Evolutionary conservation across 2,888 invertebrate genomes (phyloP).

Genomic region (Eupeodes luniger): DNA sequence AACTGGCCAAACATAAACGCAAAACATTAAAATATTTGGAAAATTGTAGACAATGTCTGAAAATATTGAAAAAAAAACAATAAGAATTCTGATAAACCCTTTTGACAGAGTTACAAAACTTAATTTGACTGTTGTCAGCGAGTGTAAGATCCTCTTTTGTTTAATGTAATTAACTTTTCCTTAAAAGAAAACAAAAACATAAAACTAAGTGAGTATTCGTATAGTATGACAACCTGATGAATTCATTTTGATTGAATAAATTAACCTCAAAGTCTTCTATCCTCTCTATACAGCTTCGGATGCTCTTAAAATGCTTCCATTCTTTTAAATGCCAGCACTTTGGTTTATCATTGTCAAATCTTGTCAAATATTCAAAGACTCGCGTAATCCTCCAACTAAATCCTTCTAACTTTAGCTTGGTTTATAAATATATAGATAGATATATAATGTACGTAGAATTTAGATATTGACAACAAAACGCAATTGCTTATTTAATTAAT

Average conservation of each 20-base stretch:
- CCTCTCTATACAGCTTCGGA: neutral
- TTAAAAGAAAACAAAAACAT: neutral
- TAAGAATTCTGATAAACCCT: too few species aligned
- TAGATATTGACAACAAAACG: constrained; percentile 55
- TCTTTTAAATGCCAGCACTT: constrained; percentile 13
- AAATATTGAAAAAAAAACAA: too few species aligned
- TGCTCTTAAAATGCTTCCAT: neutral
- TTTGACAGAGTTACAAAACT: too few species aligned
- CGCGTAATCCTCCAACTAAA: constrained; percentile 70
- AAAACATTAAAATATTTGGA: too few species aligned
- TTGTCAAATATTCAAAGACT: constrained; percentile 74
- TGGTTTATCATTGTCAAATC: constrained; percentile 52
- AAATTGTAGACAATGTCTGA: too few species aligned
- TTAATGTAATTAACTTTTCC: neutral
- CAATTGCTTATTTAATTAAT: constrained; percentile 73
- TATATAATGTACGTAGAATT: too few species aligned
- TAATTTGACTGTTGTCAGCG: too few species aligned
- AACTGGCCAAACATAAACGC: too few species aligned
- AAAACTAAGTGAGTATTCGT: neutral
- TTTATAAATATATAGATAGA: too few species aligned
- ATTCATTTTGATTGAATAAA: constrained; percentile 18
- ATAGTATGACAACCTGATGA: constrained; percentile 16
- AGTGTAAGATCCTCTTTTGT: neutral
- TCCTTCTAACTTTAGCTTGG: constrained; percentile 58
- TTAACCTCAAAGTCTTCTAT: constrained; percentile 7